Base-by-base conservation (phyloP, 2,797 vertebrate genomes). In the Chelon labrosus region DNA sequence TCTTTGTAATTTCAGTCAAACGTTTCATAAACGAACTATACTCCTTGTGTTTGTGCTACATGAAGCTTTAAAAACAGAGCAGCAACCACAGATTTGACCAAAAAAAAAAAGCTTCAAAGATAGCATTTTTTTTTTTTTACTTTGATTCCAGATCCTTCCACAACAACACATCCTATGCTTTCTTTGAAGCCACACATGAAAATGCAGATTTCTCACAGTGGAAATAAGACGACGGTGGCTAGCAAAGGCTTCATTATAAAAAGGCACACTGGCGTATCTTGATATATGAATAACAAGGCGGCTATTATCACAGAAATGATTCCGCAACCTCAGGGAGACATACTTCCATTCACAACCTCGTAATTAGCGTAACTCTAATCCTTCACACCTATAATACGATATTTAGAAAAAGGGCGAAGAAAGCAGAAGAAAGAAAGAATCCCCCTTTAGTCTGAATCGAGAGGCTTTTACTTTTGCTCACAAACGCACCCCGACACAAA, bases 211-310 rank as follows among this genome's bases (percentile, higher is more conserved):
- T 80, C 74, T 54, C 60, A 75, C 56, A 51, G 60, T 19, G 54
- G 59, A 69, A 79, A 80, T 41, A 44, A 78, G 46, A 73, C 62
- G 22, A 42, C 0, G 17, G 69, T 79, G 80, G 81, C 70, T 71
- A 78, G 22, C 3, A 38, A 70, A 63, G 22, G 52, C 3, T 73
- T 80, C 55, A 60, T 82, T 73, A 80, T 39, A 16, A 86, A 79
- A 86, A 79, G 39, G 61, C 67, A 80, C 9, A 1, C 64, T 80
- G 77, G 69, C 77, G 56, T 83, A 86, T 85, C 76, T 85, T 77
- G 83, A 87, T 87, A 62, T 75, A 86, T 75, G 75, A 84, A 86
- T 81, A 88, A 79, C 63, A 79, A 70, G 46, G 41, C 64, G 51
- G 63, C 78, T 84, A 57, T 84, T 78, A 86, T 84, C 82, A 81